Conservation (phyloP, 30 jellyfish, hydroid and myxozoan genomes). For the Chrysaora quinquecirrha region DNA sequence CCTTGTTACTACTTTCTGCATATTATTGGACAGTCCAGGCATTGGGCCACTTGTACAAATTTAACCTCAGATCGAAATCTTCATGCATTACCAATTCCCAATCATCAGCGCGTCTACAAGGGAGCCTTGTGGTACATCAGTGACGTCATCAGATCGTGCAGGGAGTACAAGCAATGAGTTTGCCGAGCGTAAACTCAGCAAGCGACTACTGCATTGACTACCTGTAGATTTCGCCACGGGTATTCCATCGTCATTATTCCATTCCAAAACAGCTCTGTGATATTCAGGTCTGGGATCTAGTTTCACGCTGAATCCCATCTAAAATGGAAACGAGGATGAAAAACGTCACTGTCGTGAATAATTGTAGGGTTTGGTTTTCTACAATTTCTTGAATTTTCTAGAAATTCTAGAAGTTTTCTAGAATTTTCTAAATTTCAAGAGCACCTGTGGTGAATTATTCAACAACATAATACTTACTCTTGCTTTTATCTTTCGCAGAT, state of each 20-base stretch:
- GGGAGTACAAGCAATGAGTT: slow-evolving; percentile 88
- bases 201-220: slow-evolving; percentile 98
- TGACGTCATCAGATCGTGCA: slow-evolving; percentile 36
- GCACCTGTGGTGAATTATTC: too few species aligned
- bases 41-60: too few species aligned
- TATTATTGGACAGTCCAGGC: too few species aligned
- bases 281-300: slow-evolving; percentile 96
- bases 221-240: slow-evolving; percentile 97
- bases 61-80: too few species aligned
- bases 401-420: too few species aligned
- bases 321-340: slow-evolving; percentile 7
- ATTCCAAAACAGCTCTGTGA: slow-evolving; percentile 85
- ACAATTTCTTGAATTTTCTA: too few species aligned
- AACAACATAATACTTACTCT: slow-evolving; percentile 78
- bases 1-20: too few species aligned
- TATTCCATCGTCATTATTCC: slow-evolving; percentile 77
- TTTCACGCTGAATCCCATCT: slow-evolving; percentile 82
- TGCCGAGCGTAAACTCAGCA: slow-evolving; percentile 96
- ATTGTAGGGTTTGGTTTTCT: too few species aligned
- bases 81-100: slow-evolving; percentile 21
- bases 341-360: neutral
- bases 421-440: too few species aligned
- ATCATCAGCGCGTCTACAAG: slow-evolving; percentile 63
- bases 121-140: slow-evolving; percentile 41
- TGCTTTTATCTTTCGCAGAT: slow-evolving; percentile 79